Base-by-base conservation (phyloP, 64 coral and sea anemone species). In the Montipora efflorescens region DNA sequence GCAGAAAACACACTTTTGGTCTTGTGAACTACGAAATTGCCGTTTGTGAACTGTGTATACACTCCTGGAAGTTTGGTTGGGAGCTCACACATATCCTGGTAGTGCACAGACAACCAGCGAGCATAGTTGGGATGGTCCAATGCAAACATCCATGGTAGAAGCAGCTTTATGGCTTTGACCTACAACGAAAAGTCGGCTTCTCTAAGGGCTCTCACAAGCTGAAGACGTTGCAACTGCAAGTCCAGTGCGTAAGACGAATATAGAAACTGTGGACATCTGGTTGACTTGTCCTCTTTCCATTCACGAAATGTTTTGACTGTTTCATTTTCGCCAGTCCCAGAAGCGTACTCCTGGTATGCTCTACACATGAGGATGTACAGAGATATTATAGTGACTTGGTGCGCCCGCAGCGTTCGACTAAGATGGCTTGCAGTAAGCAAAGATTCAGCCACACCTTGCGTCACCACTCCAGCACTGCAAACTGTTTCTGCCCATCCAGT, bases 111-210 rank as follows among this genome's bases (percentile, higher is more conserved):
- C 14, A 90, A 73, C 88, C 88, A 90, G 4, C 57, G 45, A 19
- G 75, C 75, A 67, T 11, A 79, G 76, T 90, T 90, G 1, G 43
- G 15, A 77, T 62, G 48, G 14, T 90, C 75, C 50, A 90, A 13
- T 18, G 76, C 74, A 62, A 79, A 90, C 75, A 90, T 43, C 76
- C 88, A 90, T 5, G 75, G 75, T 13, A 90, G 47, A 13, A 90
- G 5, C 14, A 59, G 46, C 66, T 64, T 0, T 12, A 90, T 16
- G 2, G 88, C 57, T 5, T 46, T 47, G 3, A 90, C 9, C 15
- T 79, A 90, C 12, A 68, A 8, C 8, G 75, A 2, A 20, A 90
- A 90, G 75, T 90, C n/a, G 5, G 28, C 88, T 46, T 90, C 76
- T 67, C 76, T 64, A 48, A 90, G 76, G 43, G 88, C 52, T 45